phyloP scores from a whole-genome alignment of 2,797 vertebrate genomes.

The Bradypodion ventrale region DNA sequence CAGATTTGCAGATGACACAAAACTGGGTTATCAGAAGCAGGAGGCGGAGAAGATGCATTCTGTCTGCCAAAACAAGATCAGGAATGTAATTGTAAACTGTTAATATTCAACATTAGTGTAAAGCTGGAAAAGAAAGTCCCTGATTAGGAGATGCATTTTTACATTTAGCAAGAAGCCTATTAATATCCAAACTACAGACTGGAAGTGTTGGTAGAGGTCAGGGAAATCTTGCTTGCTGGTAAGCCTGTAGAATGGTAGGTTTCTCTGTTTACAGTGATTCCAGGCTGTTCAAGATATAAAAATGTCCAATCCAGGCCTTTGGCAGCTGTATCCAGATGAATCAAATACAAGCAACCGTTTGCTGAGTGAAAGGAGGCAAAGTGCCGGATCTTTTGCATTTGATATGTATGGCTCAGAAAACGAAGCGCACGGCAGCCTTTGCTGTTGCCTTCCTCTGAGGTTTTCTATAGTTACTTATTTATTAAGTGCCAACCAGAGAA shows the following conservation, averaged over 20 bases:
- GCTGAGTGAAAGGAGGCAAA: not conserved
- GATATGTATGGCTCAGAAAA: not conserved
- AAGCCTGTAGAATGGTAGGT: not conserved
- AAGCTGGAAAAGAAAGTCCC: no score
- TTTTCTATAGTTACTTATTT: conserved; percentile 27
- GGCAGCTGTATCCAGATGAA: no score
- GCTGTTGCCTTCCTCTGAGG: not conserved
- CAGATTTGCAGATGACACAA: no score
- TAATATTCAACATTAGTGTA: no score
- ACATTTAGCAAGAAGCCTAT: no score
- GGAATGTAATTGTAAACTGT: no score
- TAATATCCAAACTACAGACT: not conserved
- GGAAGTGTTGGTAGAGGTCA: not conserved
- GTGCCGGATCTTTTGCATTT: not conserved
- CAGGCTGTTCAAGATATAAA: no score
- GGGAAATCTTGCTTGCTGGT: not conserved
- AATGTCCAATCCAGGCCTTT: not conserved
- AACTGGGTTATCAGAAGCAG: no score
- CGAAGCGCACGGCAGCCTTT: not conserved
- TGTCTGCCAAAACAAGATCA: no score
- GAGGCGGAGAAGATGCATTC: no score
- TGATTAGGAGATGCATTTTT: no score
- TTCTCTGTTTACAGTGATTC: not conserved
- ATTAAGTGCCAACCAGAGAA: conserved; percentile 7
- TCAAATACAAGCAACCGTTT: not conserved